Evolutionary conservation across 2,797 vertebrate genomes (phyloP).

Genomic region (Sebastes dallii): DNA sequence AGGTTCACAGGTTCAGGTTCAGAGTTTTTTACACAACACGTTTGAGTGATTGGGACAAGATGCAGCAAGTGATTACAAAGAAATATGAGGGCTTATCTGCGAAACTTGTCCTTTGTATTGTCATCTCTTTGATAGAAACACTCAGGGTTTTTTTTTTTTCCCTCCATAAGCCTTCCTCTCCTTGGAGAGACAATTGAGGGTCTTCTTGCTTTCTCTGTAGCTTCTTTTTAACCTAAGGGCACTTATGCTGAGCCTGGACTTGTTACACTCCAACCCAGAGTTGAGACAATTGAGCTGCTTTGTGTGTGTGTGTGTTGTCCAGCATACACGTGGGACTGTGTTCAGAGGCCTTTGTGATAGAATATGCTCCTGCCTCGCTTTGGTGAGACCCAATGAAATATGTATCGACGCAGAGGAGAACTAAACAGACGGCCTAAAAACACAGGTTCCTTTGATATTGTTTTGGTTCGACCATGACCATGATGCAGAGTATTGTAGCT

Average conservation of each 20-base stretch:
- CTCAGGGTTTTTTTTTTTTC: constrained; percentile 39
- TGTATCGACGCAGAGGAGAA: constrained; percentile 66
- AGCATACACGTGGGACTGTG: constrained; percentile 60
- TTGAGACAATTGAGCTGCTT: constrained; percentile 69
- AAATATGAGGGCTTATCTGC: constrained; percentile 21
- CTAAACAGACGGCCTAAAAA: constrained; percentile 68
- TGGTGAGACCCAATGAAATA: constrained; percentile 73
- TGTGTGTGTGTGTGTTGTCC: constrained; percentile 57
- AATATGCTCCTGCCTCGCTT: constrained; percentile 74
- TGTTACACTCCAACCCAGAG: constrained; percentile 54
- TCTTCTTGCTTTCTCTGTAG: constrained; percentile 62
- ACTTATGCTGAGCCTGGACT: constrained; percentile 60
- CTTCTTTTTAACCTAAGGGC: constrained; percentile 75
- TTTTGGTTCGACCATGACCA: constrained; percentile 52
- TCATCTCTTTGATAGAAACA: constrained; percentile 61
- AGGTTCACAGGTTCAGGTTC: neutral
- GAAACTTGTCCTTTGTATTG: constrained; percentile 64
- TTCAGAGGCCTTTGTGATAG: constrained; percentile 77
- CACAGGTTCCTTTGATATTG: constrained; percentile 74
- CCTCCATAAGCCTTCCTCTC: constrained; percentile 66
- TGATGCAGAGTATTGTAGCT: constrained; percentile 27
- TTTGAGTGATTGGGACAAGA: constrained; percentile 1
- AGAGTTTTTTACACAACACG: neutral
- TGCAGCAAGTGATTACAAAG: constrained; percentile 23
- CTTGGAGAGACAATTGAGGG: constrained; percentile 77